Evolutionary conservation across 2,113 vertebrate species (phyloP), one percentile per base, ranked within the genome.

Genomic region (Atrichornis clamosus): DNA sequence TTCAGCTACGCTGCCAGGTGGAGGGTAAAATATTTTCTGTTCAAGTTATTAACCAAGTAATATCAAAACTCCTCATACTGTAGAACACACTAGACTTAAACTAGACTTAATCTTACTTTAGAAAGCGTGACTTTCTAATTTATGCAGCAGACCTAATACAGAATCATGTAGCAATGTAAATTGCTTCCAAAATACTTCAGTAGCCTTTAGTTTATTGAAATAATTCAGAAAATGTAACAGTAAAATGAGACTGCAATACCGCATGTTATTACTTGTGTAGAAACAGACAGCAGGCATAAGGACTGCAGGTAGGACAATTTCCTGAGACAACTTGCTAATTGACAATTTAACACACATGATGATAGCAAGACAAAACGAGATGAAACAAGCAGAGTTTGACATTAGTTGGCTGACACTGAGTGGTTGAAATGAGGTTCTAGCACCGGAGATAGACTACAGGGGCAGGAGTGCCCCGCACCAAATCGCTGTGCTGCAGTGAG

Each of bases 391-490:
- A 23, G 22, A 76, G 19, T 68, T 64, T 78, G 44, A 42, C 16
- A 44, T 81, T 19, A 46, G 32, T 19, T 1, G 2, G 23, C 39
- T n/a, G 62, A 60, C 6, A 32, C 4, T 2, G 46, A 39, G 16
- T 76, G 28, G 30, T 77, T 30, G 27, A 72, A 83, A 63, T 5
- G 7, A 78, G 17, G 30, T 19, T 58, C n/a, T 53, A n/a, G 15
- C 30, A 32, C 12, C 46, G 15, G 4, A 52, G 27, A 23, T 39
- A 1, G 0, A 14, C 52, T 41, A 19, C 2, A 49, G 9, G 12
- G 10, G 5, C 27, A 69, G 46, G 17, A 68, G 8, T 27, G 5
- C 7, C 13, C 24, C 5, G 0, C 0, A 0, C 3, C 20, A 0
- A 0, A 11, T 26, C 3, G 1, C 1, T 10, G 19, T 10, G 17